Base-by-base conservation (phyloP, 2,797 vertebrate genomes). In the Bovichtus variegatus region DNA sequence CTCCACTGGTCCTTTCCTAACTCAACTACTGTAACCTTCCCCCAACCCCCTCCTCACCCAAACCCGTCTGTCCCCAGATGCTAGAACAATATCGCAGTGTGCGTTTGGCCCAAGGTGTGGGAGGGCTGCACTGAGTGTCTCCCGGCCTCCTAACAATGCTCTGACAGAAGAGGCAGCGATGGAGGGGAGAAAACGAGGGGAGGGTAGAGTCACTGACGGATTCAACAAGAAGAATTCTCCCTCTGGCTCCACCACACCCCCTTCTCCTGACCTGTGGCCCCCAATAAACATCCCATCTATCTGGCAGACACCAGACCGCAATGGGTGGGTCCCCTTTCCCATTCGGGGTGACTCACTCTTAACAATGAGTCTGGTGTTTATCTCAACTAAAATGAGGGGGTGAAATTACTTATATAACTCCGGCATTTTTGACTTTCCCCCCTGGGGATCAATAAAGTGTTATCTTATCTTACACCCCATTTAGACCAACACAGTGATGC, bases 61-160 rank as follows among this genome's bases (percentile, higher is more conserved):
- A 34, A 84, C 91, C 82, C 58, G 71, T 92, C 89, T 91, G 79
- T 93, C 86, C 90, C 86, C 88, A 90, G 92, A 93, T 94, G 85
- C 87, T 86, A 76, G 92, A 95, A 96, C 95, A 96, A 96, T 96
- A 93, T 92, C 15, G 79, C 93, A 94, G 94, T 95, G 95, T 95
- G 91, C 70, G 43, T 94, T 91, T 94, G 90, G 94, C 95, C 95
- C 92, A 94, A 95, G 95, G 95, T 95, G 94, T 96, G 94, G 95
- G 95, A 95, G 94, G 92, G 92, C 89, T 89, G 88, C 71, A 71
- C 77, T 5, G 63, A 90, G 88, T 86, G 92, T 91, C 93, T 95
- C 93, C 87, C 90, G 71, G 92, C 88, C 86, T 92, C 80, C 87
- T 77, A 93, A 96, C 94, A 95, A 96, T 95, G 91, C 89, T 83